Base-by-base conservation (phyloP, 1,140 invertebrate genomes). In the Cardiocondyla obscurior region DNA sequence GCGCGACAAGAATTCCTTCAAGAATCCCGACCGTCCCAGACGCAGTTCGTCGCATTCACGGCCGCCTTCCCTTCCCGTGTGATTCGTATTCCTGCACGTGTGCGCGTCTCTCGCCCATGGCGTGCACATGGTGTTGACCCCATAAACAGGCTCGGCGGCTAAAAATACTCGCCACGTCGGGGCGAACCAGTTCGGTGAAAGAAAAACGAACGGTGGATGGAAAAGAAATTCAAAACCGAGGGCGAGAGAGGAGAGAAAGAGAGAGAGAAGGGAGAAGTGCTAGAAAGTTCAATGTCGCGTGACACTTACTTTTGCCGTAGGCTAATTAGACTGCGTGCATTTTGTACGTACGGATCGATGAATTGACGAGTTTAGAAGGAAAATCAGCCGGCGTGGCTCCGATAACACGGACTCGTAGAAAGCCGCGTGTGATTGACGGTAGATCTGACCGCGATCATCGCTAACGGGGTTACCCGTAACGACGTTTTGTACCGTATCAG, bases 61-160 rank as follows among this genome's bases (percentile, higher is more conserved):
- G 25, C 12, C 70, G 14, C 42, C 53, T 64, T 62, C 46, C 51
- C 53, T 28, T 49, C 19, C 22, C 42, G 49, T 39, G 64, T 39
- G 60, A 16, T 67, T 51, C 33, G 19, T 12, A 28, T 42, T 10
- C 30, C 33, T n/a, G 72, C 51, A 30, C 55, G 49, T 42, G 25
- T 28, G 62, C 51, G 51, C 72, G 55, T 39, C 79, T 81, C 39
- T 74, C 55, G 36, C 39, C 46, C 33, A 55, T 51, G 74, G 46
- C 44, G 60, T 51, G 58, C 69, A 42, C 85, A 74, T 86, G 89
- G 83, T 90, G 89, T 90, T 88, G 89, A 90, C 89, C 89, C 85
- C 89, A 87, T 90, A 90, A 90, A 90, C 84, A 88, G 83, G 85
- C 79, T 90, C 72, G 58, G 57, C 84, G 60, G 82, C 85, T 90